Conservation (phyloP, 2,797 vertebrate species). For the Mus caroli region DNA sequence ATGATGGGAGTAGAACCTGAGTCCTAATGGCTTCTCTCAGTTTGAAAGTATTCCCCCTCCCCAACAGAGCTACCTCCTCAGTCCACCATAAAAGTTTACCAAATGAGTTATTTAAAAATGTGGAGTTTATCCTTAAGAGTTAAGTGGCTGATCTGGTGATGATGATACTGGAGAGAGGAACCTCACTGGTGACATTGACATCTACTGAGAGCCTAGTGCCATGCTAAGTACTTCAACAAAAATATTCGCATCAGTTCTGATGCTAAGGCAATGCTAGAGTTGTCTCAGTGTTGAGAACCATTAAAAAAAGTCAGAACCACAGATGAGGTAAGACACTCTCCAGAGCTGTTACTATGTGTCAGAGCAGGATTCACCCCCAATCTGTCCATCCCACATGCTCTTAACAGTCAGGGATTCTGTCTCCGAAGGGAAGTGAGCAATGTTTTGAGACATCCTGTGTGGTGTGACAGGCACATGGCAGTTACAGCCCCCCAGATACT, state of each 20-base stretch:
- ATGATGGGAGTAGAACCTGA: not conserved
- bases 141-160: not conserved
- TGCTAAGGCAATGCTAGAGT: not conserved
- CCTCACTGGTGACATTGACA: not conserved
- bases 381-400: not conserved
- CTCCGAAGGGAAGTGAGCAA: not conserved
- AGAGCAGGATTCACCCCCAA: not conserved
- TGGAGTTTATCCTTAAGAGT: not conserved
- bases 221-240: not conserved
- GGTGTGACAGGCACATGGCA: not conserved
- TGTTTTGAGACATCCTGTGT: not conserved
- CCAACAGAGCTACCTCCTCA: not conserved
- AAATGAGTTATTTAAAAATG: constrained; percentile 36
- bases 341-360: not conserved
- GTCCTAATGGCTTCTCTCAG: not conserved
- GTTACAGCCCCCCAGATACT: not conserved
- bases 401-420: not conserved
- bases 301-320: not conserved
- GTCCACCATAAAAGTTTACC: not conserved
- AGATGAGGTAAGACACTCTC: not conserved
- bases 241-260: not conserved
- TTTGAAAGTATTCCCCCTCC: not conserved
- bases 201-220: not conserved
- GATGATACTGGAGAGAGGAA: too few relatives aligned
- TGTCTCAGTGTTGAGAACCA: not conserved